phyloP scores from a whole-genome alignment of 1,140 invertebrate genomes.

The Habropoda laboriosa region DNA sequence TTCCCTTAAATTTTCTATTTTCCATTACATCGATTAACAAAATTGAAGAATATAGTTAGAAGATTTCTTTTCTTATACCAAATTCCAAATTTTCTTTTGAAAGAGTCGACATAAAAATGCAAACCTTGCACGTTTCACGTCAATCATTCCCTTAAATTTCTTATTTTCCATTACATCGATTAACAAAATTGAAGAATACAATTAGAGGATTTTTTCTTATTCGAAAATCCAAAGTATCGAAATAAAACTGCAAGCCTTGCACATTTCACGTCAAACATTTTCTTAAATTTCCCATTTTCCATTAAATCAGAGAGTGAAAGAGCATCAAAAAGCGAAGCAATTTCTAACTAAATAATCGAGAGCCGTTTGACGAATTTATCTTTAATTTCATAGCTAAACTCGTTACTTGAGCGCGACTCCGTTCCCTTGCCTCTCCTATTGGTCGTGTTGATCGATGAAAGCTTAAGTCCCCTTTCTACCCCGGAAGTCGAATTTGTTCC shows the following conservation, averaged over 20 bases:
- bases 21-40: too few relatives aligned
- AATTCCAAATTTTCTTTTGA: too few relatives aligned
- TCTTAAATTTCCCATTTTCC: not conserved
- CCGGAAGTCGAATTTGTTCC: conserved; percentile 14
- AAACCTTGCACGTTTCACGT: too few relatives aligned
- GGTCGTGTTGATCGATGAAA: not conserved
- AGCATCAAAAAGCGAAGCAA: not conserved
- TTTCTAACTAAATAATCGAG: not conserved
- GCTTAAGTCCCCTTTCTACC: not conserved
- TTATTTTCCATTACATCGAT: too few relatives aligned
- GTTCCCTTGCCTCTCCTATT: not conserved
- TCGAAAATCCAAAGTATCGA: too few relatives aligned
- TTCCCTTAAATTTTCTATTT: too few relatives aligned
- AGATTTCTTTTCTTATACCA: not conserved
- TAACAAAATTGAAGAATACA: too few relatives aligned
- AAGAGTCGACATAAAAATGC: too few relatives aligned
- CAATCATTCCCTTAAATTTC: too few relatives aligned
- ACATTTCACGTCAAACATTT: too few relatives aligned
- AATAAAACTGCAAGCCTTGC: too few relatives aligned
- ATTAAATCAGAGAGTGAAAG: not conserved
- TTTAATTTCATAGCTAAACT: conserved; percentile 5
- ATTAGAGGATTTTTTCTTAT: not conserved
- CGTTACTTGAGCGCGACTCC: too few relatives aligned
- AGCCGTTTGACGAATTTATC: conserved; percentile 17
- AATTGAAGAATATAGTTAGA: not conserved